phyloP scores from a whole-genome alignment of 1,140 invertebrate species.

The Adoxophyes honmai region DNA sequence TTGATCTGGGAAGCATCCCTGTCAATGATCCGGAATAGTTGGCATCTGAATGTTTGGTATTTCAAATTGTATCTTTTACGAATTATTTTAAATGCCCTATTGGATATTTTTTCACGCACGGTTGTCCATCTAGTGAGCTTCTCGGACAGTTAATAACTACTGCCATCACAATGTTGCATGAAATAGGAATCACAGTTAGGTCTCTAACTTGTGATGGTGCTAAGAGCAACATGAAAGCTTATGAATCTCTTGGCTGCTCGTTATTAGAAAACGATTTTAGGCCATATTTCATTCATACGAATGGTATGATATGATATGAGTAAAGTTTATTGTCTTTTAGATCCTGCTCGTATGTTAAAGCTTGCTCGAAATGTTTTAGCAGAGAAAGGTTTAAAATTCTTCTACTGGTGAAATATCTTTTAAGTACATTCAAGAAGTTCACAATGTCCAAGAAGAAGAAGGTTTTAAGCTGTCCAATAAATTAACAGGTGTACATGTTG shows the following conservation, averaged over 20 bases:
- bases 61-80: slow-evolving; percentile 29
- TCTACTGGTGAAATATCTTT: slow-evolving; percentile 29
- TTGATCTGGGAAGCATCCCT: slow-evolving; percentile 30
- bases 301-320: not conserved
- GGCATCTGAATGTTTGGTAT: slow-evolving; percentile 24
- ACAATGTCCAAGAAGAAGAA: slow-evolving; percentile 32
- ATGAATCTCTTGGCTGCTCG: slow-evolving; percentile 28
- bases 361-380: slow-evolving; percentile 31
- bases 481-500: slow-evolving; percentile 22
- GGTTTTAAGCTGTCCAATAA: slow-evolving; percentile 34
- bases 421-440: slow-evolving; percentile 28
- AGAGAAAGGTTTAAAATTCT: slow-evolving; percentile 22
- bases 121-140: slow-evolving; percentile 23
- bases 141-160: slow-evolving; percentile 22
- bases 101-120: slow-evolving; percentile 35
- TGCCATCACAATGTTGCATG: slow-evolving; percentile 21
- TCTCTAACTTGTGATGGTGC: slow-evolving; percentile 37
- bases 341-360: slow-evolving; percentile 38
- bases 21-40: slow-evolving; percentile 23
- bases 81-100: slow-evolving; percentile 27
- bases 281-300: slow-evolving; percentile 21
- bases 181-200: slow-evolving; percentile 26
- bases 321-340: slow-evolving; percentile 27
- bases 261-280: slow-evolving; percentile 20
- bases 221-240: slow-evolving; percentile 20